Percentiles rank a stretch among this genome's conserved stretches.
Evolutionary conservation across 2,797 vertebrate genomes (phyloP).

Genomic region (Sebastes nivosus): DNA sequence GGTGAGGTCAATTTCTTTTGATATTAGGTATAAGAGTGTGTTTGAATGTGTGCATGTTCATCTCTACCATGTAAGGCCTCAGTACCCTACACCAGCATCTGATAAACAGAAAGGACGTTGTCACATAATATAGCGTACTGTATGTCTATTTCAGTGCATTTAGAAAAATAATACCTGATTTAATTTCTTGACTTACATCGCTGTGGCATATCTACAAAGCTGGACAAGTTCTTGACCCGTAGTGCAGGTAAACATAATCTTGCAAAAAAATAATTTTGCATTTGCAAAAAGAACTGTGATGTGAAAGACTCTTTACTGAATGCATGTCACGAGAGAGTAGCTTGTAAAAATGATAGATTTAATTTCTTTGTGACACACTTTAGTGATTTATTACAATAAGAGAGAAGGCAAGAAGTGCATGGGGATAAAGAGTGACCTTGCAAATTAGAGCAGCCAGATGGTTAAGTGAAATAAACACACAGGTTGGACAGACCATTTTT

Average conservation of each 20-base stretch:
- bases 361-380: neutral
- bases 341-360: neutral
- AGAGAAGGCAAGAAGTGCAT: constrained; percentile 13
- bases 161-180: neutral
- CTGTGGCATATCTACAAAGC: constrained; percentile 2
- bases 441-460: constrained; percentile 72
- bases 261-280: neutral
- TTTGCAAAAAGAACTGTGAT: neutral
- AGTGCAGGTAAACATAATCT: neutral
- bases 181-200: neutral
- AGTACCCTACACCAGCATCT: too few species aligned
- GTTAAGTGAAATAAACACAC: constrained; percentile 74
- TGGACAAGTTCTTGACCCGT: neutral
- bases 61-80: too few species aligned
- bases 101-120: neutral
- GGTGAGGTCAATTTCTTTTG: too few species aligned
- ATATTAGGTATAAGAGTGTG: too few species aligned
- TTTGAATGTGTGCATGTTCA: too few species aligned
- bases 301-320: neutral
- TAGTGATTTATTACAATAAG: neutral
- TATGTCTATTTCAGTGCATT: neutral
- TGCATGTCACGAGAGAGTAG: neutral
- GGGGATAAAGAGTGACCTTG: constrained; percentile 67
- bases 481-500: constrained; percentile 55
- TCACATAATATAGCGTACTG: too few species aligned